Conservation (phyloP, 2,113 vertebrate genomes). For the Cyanoramphus novaezelandiae region DNA sequence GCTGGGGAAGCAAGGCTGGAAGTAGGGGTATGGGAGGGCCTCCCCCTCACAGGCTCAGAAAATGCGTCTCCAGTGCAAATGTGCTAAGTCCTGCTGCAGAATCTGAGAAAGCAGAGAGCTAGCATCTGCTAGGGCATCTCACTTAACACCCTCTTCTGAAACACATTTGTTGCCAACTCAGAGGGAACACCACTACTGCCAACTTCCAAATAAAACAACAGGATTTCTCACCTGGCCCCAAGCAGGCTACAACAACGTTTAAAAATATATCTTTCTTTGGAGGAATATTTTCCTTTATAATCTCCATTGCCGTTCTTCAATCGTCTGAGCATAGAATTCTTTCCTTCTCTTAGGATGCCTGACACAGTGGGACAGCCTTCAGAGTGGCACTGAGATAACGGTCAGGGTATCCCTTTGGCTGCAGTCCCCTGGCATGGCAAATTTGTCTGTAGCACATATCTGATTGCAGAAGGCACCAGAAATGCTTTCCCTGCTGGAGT, state of each 20-base stretch:
- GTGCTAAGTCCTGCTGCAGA: conserved; percentile 7
- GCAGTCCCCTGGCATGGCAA: not conserved
- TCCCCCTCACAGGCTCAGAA: not conserved
- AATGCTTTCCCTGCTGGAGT: not conserved
- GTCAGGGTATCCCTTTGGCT: not conserved
- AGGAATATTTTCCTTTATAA: not conserved
- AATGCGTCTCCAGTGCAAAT: conserved; percentile 4
- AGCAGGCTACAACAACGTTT: not conserved
- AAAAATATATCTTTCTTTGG: not conserved
- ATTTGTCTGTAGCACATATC: not conserved
- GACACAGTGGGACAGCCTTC: not conserved
- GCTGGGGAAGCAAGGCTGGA: not conserved
- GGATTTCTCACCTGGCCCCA: not conserved
- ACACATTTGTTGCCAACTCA: not conserved
- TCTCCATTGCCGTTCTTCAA: not conserved
- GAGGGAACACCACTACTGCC: not conserved
- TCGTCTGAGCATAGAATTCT: not conserved
- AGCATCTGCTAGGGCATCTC: conserved; percentile 41
- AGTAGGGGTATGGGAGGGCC: not conserved
- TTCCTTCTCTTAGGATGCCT: not conserved
- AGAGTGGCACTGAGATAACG: not conserved
- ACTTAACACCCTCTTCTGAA: conserved; percentile 19
- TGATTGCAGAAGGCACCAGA: not conserved
- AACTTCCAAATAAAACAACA: not conserved
- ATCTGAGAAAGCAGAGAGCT: not conserved